A percentile compares a stretch with the other conserved stretches of the same genome.
Conservation (phyloP, 2,113 vertebrate species). For the Hemichromis elongatus region DNA sequence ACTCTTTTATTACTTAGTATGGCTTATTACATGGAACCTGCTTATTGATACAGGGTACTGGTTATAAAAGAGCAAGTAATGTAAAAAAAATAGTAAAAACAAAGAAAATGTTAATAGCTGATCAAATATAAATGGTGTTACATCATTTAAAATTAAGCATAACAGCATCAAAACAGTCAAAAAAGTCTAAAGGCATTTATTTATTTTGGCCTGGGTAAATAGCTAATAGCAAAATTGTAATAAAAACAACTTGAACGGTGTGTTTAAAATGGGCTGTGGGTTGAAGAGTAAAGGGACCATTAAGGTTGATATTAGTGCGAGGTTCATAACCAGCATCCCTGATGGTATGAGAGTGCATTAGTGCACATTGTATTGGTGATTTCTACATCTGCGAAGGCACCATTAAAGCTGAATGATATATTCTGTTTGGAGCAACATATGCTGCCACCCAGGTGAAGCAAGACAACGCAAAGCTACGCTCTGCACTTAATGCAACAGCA, state of each 20-base stretch:
- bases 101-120: background rate
- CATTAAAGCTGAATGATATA: background rate
- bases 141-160: rapidly evolving
- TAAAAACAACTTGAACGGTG: too few relatives aligned
- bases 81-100: rapidly evolving
- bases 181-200: rapidly evolving
- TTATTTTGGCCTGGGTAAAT: background rate
- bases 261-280: background rate
- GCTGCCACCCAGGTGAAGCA: background rate
- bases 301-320: background rate
- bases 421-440: background rate
- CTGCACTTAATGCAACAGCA: background rate
- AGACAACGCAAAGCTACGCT: background rate
- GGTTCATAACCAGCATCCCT: background rate
- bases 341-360: background rate
- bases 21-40: background rate
- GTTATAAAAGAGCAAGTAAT: background rate
- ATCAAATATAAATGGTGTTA: background rate
- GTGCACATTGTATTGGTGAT: background rate
- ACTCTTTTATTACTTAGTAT: background rate
- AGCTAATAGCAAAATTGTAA: background rate
- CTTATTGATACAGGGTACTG: background rate
- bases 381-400: background rate
- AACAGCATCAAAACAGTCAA: background rate
- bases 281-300: background rate